Conservation (phyloP, 2,113 vertebrate species). For the Eclectus roratus region DNA sequence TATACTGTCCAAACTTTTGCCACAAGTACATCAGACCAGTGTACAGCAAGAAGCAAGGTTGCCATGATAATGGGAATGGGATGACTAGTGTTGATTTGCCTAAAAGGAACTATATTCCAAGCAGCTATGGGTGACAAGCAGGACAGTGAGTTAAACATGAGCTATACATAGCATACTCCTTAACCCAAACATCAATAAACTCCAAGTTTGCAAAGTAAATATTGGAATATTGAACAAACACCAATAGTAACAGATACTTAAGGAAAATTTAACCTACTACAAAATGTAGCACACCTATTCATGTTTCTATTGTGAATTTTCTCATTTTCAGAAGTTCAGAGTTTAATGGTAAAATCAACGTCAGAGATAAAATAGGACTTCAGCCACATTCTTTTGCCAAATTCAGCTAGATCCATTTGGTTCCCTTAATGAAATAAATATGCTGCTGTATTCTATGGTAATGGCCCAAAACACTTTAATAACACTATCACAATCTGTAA, state of each 20-base stretch:
- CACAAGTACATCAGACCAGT: not conserved
- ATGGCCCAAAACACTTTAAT: constrained; percentile 10
- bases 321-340: not conserved
- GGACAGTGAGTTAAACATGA: not conserved
- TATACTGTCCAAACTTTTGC: fast-evolving
- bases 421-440: constrained; percentile 36
- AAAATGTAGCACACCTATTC: not conserved
- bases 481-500: not conserved
- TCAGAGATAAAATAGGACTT: not conserved
- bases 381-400: constrained; percentile 12
- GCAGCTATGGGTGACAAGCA: not conserved
- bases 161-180: not conserved
- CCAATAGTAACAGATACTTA: not conserved
- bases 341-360: constrained; percentile 5
- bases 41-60: not conserved
- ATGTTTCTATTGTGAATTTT: not conserved
- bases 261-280: not conserved
- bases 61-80: not conserved
- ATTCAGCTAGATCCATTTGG: constrained; percentile 27
- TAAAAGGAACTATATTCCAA: not conserved
- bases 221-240: not conserved
- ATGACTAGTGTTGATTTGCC: not conserved
- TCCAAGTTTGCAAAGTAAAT: not conserved
- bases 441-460: not conserved
- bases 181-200: not conserved